Evolutionary conservation across 2,113 vertebrate genomes (phyloP).

Genomic region (Cheilinus undulatus): DNA sequence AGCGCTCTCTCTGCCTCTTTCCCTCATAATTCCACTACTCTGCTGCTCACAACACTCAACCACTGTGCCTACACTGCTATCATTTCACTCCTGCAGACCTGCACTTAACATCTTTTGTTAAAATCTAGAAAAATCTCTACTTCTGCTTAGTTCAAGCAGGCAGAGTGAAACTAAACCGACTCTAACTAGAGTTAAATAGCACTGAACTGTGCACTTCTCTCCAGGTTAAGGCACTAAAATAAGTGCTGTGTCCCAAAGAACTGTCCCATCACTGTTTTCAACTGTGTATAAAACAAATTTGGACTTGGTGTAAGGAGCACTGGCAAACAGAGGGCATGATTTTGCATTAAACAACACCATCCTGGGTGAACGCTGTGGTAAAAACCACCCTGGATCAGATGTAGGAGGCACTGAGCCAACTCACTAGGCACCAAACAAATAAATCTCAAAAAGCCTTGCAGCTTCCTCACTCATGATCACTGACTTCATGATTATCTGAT

Average conservation of each 20-base stretch:
- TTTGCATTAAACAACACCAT: background rate
- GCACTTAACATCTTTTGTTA: background rate
- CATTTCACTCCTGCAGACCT: background rate
- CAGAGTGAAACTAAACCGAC: background rate
- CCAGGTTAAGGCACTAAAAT: background rate
- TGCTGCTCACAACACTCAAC: conserved; percentile 24
- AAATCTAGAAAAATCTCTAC: conserved; percentile 1
- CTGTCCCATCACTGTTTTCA: background rate
- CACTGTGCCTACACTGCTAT: conserved; percentile 9
- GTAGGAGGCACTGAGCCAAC: background rate
- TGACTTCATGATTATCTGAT: too few species aligned
- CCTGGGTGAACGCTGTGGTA: background rate
- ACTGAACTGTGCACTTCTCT: background rate
- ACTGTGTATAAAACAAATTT: too few species aligned
- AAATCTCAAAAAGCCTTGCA: background rate
- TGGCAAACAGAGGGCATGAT: background rate
- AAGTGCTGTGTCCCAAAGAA: background rate
- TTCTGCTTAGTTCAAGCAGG: background rate
- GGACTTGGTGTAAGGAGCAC: background rate
- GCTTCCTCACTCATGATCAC: background rate
- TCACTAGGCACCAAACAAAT: background rate
- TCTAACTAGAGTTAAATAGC: background rate
- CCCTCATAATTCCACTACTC: conserved; percentile 67
- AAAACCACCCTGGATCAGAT: background rate
- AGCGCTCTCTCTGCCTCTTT: conserved; percentile 58